Base-by-base conservation (phyloP, 1,140 invertebrate genomes). In the Leptonema lineaticorne region DNA sequence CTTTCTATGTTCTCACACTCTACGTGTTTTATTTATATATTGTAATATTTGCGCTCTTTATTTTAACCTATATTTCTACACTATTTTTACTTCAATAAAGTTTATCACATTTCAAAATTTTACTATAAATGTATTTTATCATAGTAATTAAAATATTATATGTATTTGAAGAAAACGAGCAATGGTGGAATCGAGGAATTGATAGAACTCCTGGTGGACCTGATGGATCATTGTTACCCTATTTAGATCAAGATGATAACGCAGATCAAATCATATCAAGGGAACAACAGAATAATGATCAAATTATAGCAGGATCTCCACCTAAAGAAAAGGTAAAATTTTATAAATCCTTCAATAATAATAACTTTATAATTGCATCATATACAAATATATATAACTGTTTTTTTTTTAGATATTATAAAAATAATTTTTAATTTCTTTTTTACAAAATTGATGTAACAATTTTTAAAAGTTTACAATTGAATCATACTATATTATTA, bases 241-340 rank as follows among this genome's bases (percentile, higher is more conserved):
- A 28, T 60, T 60, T 73, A 30, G 71, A 73, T 62, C 71, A 73
- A 57, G 71, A 73, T 48, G 71, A 73, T 29, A 29, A 28, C n/a
- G 22, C 22, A 5, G 65, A 60, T 48, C 26, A 64, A 24, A 22
- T 37, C 22, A 48, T 28, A 18, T 56, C 37, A 22, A 66, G 66
- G 33, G 68, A 69, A 24, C 68, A 72, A 18, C 28, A 37, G 18
- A 20, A 6, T 2, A 66, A 53, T 18, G 60, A 66, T 46, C 66
- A 69, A 48, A 9, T 58, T 0, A 30, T 73, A 14, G 67, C 71
- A 16, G 66, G 71, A 22, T 81, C 79, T 74, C 79, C 79, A 4
- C 79, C 79, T 14, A 73, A 78, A 26, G 79, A 80, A 73, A 73
- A 73, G 57, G 71, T 73, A 62, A 45, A n/a, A n/a, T n/a, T n/a